phyloP scores from a whole-genome alignment of 2,113 vertebrate species.

The Nansenia antarctica region DNA sequence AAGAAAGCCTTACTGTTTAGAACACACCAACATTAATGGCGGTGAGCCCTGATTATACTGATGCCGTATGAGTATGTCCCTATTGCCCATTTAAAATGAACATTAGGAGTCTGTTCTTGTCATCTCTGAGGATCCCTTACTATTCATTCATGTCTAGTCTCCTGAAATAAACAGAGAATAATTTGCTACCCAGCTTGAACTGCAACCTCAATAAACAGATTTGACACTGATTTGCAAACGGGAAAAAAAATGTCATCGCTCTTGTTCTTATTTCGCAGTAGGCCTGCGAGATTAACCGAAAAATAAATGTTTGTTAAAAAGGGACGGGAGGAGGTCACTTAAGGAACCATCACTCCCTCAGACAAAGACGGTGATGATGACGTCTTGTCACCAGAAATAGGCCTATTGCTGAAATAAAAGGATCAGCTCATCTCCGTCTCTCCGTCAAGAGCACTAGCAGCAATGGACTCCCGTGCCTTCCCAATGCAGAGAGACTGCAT shows the following conservation, averaged over 20 bases:
- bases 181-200: slow-evolving; percentile 7
- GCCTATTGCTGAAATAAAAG: not conserved
- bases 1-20: too few species aligned
- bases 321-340: not conserved
- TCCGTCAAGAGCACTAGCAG: slow-evolving; percentile 28
- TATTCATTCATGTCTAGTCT: slow-evolving; percentile 11
- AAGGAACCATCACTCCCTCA: not conserved
- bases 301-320: slow-evolving; percentile 8
- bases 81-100: too few species aligned
- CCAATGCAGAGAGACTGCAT: slow-evolving; percentile 22
- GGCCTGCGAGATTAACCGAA: not conserved
- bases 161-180: slow-evolving; percentile 6
- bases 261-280: too few species aligned
- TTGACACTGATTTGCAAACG: slow-evolving; percentile 9
- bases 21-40: too few species aligned
- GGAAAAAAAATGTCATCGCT: slow-evolving; percentile 17
- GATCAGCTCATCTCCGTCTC: slow-evolving; percentile 12
- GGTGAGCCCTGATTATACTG: too few species aligned
- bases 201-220: slow-evolving; percentile 26
- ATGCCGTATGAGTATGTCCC: too few species aligned
- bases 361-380: slow-evolving; percentile 41
- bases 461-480: slow-evolving; percentile 28
- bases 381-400: slow-evolving; percentile 21
- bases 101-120: not conserved
- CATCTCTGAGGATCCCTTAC: not conserved